Conservation (phyloP, 2,888 invertebrate species). For the Latrodectus elegans region DNA sequence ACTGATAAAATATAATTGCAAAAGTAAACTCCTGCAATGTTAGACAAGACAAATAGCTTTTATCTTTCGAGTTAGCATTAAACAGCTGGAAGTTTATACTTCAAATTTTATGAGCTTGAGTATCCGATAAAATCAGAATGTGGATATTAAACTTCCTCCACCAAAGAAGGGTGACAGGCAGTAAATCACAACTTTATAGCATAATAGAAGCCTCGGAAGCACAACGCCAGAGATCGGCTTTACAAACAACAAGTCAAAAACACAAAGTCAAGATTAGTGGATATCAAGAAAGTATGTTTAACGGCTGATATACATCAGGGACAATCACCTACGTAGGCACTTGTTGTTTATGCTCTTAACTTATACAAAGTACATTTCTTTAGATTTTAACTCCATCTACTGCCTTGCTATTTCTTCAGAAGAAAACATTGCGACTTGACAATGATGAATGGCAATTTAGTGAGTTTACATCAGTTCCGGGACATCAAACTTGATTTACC, state of each 20-base stretch:
- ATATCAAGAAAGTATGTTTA: constrained; percentile 54
- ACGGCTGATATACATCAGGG: constrained; percentile 45
- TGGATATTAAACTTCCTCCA: constrained; percentile 45
- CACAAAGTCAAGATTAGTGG: constrained; percentile 61
- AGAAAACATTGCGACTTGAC: constrained; percentile 14
- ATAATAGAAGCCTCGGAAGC: constrained; percentile 38
- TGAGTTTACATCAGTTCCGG: not conserved
- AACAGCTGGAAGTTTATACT: constrained; percentile 20
- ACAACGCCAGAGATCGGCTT: constrained; percentile 45
- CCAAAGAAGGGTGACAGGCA: constrained; percentile 33
- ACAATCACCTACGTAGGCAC: constrained; percentile 51
- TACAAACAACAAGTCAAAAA: constrained; percentile 58
- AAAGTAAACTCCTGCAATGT: too few relatives aligned
- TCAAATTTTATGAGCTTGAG: constrained; percentile 28
- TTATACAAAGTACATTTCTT: constrained; percentile 59
- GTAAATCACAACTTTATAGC: constrained; percentile 63
- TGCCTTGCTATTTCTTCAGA: constrained; percentile 26
- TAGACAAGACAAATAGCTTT: too few relatives aligned
- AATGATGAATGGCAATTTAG: constrained; percentile 18
- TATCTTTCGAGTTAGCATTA: too few relatives aligned
- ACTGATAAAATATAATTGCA: too few relatives aligned
- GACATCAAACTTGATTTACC: too few relatives aligned
- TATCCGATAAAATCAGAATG: constrained; percentile 42
- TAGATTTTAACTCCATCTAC: constrained; percentile 24
- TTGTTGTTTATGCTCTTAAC: constrained; percentile 57